These are phyloP conservation scores for Drosophila sordidula DNA, from an alignment of 2,888 invertebrate species.

Conservation along the genomic window DNA sequence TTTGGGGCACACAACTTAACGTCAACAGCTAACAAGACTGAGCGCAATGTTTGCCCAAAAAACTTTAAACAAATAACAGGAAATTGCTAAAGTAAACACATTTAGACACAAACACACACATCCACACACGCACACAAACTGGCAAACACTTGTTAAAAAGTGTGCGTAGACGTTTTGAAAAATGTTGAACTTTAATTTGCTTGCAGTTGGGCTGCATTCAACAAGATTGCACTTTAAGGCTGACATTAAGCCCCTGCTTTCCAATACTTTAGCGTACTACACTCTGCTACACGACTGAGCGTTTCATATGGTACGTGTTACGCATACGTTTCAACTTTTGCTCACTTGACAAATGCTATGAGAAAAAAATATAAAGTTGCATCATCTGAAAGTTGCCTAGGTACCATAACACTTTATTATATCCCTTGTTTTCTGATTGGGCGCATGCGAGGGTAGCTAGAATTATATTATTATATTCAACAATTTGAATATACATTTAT, in stretches of 20 bases:
- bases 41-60: constrained; percentile 64
- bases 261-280: constrained; percentile 42
- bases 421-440: background rate
- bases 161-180: constrained; percentile 46
- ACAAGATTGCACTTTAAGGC: constrained; percentile 57
- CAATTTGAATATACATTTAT: too few species aligned
- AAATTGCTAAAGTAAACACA: constrained; percentile 79
- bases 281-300: constrained; percentile 61
- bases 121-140: constrained; percentile 21
- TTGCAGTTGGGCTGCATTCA: constrained; percentile 69
- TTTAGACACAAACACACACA: constrained; percentile 55
- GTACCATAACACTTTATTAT: constrained; percentile 14
- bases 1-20: constrained; percentile 66
- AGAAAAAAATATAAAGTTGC: constrained; percentile 20
- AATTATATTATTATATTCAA: too few species aligned
- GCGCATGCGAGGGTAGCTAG: background rate
- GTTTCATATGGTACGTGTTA: constrained; percentile 77
- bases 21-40: constrained; percentile 57
- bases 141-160: constrained; percentile 37
- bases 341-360: constrained; percentile 67
- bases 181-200: constrained; percentile 76
- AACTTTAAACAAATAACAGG: constrained; percentile 76
- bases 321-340: constrained; percentile 66
- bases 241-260: constrained; percentile 34
- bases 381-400: constrained; percentile 41